Evolutionary conservation across 2,113 vertebrate species (phyloP).

Genomic region (Pleuronectes platessa): DNA sequence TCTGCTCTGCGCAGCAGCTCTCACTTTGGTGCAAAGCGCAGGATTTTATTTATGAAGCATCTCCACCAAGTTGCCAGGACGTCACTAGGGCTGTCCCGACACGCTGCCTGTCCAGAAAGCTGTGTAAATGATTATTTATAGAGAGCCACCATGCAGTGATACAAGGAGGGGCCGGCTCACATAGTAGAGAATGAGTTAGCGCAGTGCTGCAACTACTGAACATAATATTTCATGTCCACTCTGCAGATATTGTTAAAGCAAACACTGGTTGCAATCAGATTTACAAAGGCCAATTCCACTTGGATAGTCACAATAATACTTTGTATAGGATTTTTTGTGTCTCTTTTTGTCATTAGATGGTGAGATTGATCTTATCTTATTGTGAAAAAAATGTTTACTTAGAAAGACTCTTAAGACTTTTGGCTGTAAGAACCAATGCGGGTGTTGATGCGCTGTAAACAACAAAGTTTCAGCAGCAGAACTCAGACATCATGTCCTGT

Average conservation of each 20-base stretch:
- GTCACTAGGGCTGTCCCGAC: conserved; percentile 35
- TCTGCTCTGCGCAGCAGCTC: conserved; percentile 26
- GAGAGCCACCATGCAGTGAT: conserved; percentile 5
- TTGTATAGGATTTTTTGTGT: no score
- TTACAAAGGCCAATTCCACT: not conserved
- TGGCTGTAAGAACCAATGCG: no score
- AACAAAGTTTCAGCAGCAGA: no score
- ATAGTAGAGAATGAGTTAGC: conserved; percentile 23
- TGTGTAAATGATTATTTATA: conserved; percentile 60
- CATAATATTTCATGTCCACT: conserved; percentile 21
- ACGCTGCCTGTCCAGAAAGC: conserved; percentile 48
- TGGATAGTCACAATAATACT: not conserved
- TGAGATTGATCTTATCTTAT: no score
- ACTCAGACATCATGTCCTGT: no score
- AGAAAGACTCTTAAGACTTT: no score
- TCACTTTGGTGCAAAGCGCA: conserved; percentile 51
- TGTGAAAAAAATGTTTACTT: no score
- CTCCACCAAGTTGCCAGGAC: conserved; percentile 23
- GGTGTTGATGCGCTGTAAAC: no score
- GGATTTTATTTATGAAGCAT: conserved; percentile 40
- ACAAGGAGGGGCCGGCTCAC: conserved; percentile 46
- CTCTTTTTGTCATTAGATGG: no score
- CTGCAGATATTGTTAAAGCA: conserved; percentile 14
- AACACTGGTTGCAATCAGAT: not conserved
- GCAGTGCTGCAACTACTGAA: conserved; percentile 27